Conservation (phyloP, 1,140 invertebrate species). For the Thaumetopoea pityocampa region DNA sequence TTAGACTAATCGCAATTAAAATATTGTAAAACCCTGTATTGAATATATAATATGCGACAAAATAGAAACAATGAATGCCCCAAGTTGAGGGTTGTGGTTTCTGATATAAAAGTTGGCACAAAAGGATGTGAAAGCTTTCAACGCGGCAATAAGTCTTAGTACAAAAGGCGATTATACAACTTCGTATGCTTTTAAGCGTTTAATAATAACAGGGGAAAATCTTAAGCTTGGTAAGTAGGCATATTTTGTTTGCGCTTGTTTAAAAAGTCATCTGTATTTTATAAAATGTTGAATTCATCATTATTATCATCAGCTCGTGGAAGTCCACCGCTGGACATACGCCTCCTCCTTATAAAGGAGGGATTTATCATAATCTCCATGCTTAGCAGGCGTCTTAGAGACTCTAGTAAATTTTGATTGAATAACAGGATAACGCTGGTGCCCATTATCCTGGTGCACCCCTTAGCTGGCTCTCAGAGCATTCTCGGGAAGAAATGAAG, state of each 20-base stretch:
- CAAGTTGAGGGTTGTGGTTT: slow-evolving; percentile 46
- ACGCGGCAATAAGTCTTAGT: slow-evolving; percentile 45
- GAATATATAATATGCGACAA: slow-evolving; percentile 30
- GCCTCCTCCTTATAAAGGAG: too few relatives aligned
- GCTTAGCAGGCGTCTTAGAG: too few relatives aligned
- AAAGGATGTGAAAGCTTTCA: slow-evolving; percentile 44
- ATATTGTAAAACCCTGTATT: slow-evolving; percentile 11
- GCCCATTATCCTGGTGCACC: too few relatives aligned
- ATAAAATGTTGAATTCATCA: background rate
- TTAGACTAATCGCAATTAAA: too few relatives aligned
- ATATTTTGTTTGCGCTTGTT: slow-evolving; percentile 3
- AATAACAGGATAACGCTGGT: too few relatives aligned
- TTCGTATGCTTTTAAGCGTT: slow-evolving; percentile 40
- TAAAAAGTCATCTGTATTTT: background rate
- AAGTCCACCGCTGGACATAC: too few relatives aligned
- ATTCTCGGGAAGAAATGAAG: too few relatives aligned
- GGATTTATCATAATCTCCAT: too few relatives aligned
- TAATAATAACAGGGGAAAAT: slow-evolving; percentile 31
- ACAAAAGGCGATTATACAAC: slow-evolving; percentile 54
- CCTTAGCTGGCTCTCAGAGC: too few relatives aligned
- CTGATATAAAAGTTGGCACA: slow-evolving; percentile 37
- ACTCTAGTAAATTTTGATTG: too few relatives aligned
- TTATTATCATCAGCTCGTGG: background rate
- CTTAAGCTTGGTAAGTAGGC: slow-evolving; percentile 18
- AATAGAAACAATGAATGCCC: slow-evolving; percentile 51